Conservation (phyloP, 1,140 invertebrate species). For the Microvelia longipes region DNA sequence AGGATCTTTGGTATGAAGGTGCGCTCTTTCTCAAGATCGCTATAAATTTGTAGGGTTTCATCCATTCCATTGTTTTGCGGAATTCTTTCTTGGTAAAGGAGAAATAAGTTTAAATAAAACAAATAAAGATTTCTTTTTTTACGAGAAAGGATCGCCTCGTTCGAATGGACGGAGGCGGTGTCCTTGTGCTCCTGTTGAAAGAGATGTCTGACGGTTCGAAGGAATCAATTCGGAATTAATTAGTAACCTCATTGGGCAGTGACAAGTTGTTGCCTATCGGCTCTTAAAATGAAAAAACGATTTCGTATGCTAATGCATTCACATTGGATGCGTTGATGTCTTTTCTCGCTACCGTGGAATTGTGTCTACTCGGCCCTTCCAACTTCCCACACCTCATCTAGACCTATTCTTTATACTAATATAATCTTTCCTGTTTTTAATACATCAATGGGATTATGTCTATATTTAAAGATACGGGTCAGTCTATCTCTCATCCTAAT, state of each 20-base stretch:
- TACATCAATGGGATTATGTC: too few species aligned
- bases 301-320: not conserved
- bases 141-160: not conserved
- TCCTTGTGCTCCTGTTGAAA: not conserved
- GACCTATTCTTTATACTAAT: not conserved
- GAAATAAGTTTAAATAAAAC: too few species aligned
- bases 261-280: not conserved
- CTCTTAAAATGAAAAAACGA: not conserved
- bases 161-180: not conserved
- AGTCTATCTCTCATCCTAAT: too few species aligned
- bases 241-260: not conserved
- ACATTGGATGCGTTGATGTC: not conserved
- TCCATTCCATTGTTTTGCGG: not conserved
- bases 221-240: not conserved
- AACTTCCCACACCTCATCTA: not conserved
- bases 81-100: not conserved
- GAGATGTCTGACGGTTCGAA: not conserved
- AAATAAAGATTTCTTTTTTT: not conserved
- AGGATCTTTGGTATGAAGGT: not conserved
- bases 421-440: too few species aligned
- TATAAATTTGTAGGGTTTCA: not conserved
- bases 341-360: not conserved
- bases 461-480: too few species aligned
- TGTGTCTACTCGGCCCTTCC: not conserved
- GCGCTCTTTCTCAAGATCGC: not conserved